Evolutionary conservation across 1,140 invertebrate species (phyloP).

Genomic region (Triops longicaudatus): DNA sequence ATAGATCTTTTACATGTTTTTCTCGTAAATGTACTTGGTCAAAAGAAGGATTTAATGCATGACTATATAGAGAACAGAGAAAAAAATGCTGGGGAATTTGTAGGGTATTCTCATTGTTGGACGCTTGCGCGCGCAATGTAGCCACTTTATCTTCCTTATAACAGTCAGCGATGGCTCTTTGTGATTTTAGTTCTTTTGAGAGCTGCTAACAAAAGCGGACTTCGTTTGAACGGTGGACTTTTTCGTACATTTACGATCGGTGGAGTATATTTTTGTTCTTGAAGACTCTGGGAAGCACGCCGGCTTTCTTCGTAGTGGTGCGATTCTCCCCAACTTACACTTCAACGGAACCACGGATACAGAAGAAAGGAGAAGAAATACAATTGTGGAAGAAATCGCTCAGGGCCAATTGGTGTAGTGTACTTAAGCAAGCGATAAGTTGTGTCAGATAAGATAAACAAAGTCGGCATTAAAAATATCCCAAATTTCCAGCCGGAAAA

Average conservation of each 20-base stretch:
- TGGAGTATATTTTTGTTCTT: not conserved
- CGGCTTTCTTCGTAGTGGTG: not conserved
- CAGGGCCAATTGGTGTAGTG: not conserved
- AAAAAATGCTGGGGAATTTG: not conserved
- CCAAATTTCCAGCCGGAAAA: not conserved
- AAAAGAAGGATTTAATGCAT: no score
- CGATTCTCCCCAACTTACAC: not conserved
- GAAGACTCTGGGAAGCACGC: not conserved
- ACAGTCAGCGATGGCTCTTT: not conserved
- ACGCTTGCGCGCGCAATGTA: not conserved
- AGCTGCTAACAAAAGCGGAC: not conserved
- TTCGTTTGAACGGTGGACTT: not conserved
- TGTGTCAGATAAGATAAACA: conserved; percentile 9
- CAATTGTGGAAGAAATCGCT: not conserved
- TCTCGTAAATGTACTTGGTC: no score
- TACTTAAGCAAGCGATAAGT: conserved; percentile 8
- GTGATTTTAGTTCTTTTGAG: conserved; percentile 13
- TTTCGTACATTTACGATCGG: not conserved
- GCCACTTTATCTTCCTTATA: conserved; percentile 3
- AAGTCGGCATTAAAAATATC: not conserved
- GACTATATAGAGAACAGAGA: not conserved
- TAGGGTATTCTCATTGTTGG: not conserved
- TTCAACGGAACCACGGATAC: no score
- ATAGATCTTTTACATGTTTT: no score
- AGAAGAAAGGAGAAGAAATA: no score